phyloP scores from a whole-genome alignment of 2,113 vertebrate species.

The Phalacrocorax carbo region DNA sequence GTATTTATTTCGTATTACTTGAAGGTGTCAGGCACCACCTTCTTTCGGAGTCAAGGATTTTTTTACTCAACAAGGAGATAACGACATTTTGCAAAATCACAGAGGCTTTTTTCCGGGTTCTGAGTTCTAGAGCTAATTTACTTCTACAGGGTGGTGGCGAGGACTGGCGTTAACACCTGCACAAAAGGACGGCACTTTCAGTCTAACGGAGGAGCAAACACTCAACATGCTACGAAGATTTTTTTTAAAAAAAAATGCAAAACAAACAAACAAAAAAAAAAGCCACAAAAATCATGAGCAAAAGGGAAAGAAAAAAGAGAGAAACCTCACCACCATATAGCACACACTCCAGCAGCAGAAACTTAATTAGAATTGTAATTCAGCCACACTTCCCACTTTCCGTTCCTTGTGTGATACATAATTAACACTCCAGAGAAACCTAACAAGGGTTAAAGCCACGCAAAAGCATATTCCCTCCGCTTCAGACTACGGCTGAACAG shows the following conservation, averaged over 20 bases:
- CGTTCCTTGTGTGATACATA: background rate
- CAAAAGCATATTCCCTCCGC: background rate
- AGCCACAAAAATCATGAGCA: background rate
- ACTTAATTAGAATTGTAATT: constrained; percentile 22
- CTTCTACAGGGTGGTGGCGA: background rate
- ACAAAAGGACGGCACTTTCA: background rate
- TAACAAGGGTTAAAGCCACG: background rate
- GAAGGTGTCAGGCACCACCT: background rate
- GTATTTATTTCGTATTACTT: background rate
- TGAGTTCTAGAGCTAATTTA: background rate
- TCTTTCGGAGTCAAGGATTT: background rate
- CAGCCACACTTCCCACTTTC: background rate
- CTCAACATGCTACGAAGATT: background rate
- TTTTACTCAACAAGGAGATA: background rate
- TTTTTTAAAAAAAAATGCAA: background rate
- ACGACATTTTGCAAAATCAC: background rate
- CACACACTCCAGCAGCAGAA: background rate
- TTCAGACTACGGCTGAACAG: background rate
- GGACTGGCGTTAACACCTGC: background rate
- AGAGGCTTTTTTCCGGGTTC: background rate
- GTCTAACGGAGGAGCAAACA: background rate
- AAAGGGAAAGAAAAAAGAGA: background rate
- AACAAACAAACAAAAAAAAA: background rate
- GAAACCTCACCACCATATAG: background rate
- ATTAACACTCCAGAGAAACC: background rate